Conservation (phyloP, 2,113 vertebrate genomes). For the Centropristis striata region DNA sequence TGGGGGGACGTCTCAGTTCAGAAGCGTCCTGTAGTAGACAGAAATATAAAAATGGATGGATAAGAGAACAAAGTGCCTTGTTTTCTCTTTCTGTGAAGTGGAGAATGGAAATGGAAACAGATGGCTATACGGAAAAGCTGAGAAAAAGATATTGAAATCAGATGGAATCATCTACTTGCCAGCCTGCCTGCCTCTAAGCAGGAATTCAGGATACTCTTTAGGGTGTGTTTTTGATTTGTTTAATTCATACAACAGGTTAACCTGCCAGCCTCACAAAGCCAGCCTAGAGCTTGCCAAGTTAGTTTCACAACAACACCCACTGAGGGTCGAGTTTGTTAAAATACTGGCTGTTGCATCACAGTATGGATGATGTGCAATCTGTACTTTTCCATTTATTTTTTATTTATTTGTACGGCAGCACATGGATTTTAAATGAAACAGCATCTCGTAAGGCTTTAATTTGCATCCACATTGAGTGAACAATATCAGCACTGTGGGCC, state of each 20-base stretch:
- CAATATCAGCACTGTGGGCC: neutral
- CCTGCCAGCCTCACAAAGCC: slow-evolving; percentile 25
- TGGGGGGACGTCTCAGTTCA: slow-evolving; percentile 22
- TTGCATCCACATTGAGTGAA: neutral
- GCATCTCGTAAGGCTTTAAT: slow-evolving; percentile 9
- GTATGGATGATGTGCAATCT: no score
- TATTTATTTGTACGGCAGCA: neutral
- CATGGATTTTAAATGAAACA: neutral
- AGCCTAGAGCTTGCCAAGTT: neutral
- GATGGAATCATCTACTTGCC: slow-evolving; percentile 10
- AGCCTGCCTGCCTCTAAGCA: slow-evolving; percentile 15
- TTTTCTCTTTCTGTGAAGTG: slow-evolving; percentile 63
- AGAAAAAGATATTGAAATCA: slow-evolving; percentile 13
- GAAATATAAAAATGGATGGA: slow-evolving; percentile 41
- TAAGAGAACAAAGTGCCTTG: slow-evolving; percentile 81
- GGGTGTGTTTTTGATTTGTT: slow-evolving; percentile 14
- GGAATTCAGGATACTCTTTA: slow-evolving; percentile 10
- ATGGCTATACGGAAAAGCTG: neutral
- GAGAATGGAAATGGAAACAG: slow-evolving; percentile 7
- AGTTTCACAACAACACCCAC: neutral
- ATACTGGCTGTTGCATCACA: no score
- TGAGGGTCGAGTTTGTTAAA: neutral
- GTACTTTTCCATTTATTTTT: neutral
- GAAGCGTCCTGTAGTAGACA: slow-evolving; percentile 35
- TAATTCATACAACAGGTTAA: slow-evolving; percentile 16